These are phyloP conservation scores for Drymodes brunneopygia DNA, from an alignment of 2,113 vertebrate species.

Conservation along the genomic window DNA sequence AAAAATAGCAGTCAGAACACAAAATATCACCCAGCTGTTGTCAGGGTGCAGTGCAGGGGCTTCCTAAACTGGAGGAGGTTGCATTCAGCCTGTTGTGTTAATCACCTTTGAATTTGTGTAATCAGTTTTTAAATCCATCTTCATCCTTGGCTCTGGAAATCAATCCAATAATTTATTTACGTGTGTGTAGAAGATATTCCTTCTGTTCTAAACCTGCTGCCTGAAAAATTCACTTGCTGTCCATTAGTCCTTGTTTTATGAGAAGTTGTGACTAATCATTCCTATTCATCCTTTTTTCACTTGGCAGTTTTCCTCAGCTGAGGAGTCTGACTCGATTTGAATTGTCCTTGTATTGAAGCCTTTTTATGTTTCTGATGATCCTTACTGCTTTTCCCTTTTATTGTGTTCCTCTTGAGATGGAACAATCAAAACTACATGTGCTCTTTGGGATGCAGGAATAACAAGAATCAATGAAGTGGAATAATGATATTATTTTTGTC, in stretches of 20 bases:
- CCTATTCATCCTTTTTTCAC: background rate
- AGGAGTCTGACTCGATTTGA: background rate
- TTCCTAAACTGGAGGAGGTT: background rate
- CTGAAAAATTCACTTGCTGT: background rate
- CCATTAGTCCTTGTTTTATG: background rate
- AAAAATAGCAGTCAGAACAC: background rate
- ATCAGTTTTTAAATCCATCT: background rate
- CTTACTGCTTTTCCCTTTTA: background rate
- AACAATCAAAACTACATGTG: background rate
- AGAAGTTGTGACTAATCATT: background rate
- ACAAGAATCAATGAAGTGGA: background rate
- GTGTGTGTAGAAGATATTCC: background rate
- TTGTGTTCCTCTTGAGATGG: background rate
- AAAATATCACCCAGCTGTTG: background rate
- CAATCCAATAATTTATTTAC: background rate
- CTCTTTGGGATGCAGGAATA: background rate
- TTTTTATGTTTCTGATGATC: background rate
- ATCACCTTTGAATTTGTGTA: background rate
- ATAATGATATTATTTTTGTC: background rate
- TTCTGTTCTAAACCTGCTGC: background rate
- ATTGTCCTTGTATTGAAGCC: background rate
- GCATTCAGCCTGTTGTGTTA: background rate
- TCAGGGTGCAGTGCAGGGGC: background rate
- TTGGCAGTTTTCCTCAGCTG: background rate
- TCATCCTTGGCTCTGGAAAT: accelerated